Evolutionary conservation across 2,888 invertebrate species (phyloP).

Genomic region (Lasius platythorax): DNA sequence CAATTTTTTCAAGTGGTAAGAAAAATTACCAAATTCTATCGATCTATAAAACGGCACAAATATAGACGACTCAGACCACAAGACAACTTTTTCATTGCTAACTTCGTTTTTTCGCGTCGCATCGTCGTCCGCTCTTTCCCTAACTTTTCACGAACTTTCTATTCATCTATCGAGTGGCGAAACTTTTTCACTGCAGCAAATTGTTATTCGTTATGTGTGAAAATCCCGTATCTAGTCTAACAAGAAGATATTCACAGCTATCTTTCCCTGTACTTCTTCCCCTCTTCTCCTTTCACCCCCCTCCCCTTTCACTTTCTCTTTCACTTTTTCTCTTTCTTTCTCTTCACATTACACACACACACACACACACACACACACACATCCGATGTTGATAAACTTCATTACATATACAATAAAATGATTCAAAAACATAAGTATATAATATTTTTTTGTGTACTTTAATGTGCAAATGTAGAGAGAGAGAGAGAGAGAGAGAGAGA

Average conservation of each 20-base stretch:
- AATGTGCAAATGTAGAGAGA: neutral
- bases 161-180: neutral
- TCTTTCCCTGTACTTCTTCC: neutral
- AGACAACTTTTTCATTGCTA: neutral
- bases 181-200: slow-evolving; percentile 8
- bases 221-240: neutral
- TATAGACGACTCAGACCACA: neutral
- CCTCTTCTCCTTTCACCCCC: neutral
- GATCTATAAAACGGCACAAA: neutral
- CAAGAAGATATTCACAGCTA: neutral
- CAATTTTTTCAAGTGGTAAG: slow-evolving; percentile 11
- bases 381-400: neutral
- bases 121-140: neutral
- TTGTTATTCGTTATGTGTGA: neutral
- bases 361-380: too few relatives aligned
- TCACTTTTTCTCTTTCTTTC: neutral
- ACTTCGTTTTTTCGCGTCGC: neutral
- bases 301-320: neutral
- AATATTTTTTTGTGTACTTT: neutral
- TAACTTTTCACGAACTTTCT: slow-evolving; percentile 1
- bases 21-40: slow-evolving; percentile 13
- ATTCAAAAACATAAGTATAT: neutral
- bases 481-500: neutral
- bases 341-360: neutral
- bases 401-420: neutral